Conservation (phyloP, 2,113 vertebrate genomes). For the Hippocampus mohnikei region DNA sequence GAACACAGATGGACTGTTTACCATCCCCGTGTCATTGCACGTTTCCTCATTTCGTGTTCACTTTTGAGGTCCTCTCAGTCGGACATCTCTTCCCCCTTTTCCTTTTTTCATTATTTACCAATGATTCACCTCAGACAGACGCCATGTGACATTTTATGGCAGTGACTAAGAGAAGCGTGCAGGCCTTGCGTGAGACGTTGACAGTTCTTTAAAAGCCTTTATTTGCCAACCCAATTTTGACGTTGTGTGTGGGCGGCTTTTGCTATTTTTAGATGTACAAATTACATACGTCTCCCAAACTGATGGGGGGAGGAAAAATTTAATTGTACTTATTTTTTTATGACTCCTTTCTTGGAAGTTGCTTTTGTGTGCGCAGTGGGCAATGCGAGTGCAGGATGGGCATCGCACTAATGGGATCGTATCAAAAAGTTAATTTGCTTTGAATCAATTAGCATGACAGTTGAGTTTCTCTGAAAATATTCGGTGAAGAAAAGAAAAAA, state of each 20-base stretch:
- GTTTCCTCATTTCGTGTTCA: constrained; percentile 67
- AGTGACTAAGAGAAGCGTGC: constrained; percentile 52
- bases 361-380: not conserved
- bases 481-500: not conserved
- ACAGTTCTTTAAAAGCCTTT: constrained; percentile 60
- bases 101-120: constrained; percentile 67
- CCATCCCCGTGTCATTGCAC: constrained; percentile 63
- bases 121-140: constrained; percentile 62
- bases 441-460: not conserved
- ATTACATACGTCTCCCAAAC: not conserved
- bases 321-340: not conserved
- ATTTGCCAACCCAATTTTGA: constrained; percentile 24
- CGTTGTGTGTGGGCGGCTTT: constrained; percentile 28
- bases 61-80: constrained; percentile 55
- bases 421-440: not conserved
- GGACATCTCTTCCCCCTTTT: constrained; percentile 57
- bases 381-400: not conserved
- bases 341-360: not conserved
- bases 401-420: not conserved
- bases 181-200: constrained; percentile 48
- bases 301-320: not conserved
- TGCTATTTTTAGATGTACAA: constrained; percentile 53
- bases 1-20: constrained; percentile 70
- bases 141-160: constrained; percentile 61
- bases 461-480: not conserved